A percentile compares a stretch with the other conserved stretches of the same genome.
Conservation (phyloP, 2,113 vertebrate species). For the Nycticorax nycticorax region DNA sequence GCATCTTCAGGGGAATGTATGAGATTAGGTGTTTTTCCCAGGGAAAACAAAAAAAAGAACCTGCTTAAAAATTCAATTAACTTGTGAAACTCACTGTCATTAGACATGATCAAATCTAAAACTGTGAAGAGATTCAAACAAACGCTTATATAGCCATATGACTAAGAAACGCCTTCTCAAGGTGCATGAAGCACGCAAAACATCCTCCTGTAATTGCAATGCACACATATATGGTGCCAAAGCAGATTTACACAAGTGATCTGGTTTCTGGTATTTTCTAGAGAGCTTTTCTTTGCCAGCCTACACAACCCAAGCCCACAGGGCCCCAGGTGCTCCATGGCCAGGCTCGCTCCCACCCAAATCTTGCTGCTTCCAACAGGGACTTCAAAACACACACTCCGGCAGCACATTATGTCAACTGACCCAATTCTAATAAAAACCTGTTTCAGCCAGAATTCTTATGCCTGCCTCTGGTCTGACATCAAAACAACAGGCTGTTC, state of each 20-base stretch:
- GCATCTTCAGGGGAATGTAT: not conserved
- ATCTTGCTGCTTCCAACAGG: not conserved
- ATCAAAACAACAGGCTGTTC: not conserved
- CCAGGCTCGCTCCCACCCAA: not conserved
- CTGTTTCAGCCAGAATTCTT: not conserved
- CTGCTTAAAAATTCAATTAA: not conserved
- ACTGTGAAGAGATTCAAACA: not conserved
- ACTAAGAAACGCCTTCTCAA: not conserved
- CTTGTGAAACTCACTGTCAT: not conserved
- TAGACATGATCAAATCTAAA: not conserved
- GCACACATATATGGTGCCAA: fast-evolving
- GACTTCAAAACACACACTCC: not conserved
- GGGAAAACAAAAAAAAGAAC: not conserved
- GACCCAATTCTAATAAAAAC: not conserved
- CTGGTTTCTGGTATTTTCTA: not conserved
- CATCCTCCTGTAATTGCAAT: fast-evolving
- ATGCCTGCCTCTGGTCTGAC: fast-evolving
- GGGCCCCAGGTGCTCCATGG: not conserved
- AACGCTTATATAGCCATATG: not conserved
- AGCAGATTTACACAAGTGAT: not conserved
- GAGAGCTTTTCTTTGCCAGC: not conserved
- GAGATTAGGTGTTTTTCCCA: not conserved
- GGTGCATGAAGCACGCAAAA: fast-evolving
- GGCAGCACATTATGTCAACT: fast-evolving
- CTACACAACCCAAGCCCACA: not conserved